Evolutionary conservation across 2,797 vertebrate genomes (phyloP), one percentile per base, ranked within the genome.

Genomic region (Catostomus latipinnis): DNA sequence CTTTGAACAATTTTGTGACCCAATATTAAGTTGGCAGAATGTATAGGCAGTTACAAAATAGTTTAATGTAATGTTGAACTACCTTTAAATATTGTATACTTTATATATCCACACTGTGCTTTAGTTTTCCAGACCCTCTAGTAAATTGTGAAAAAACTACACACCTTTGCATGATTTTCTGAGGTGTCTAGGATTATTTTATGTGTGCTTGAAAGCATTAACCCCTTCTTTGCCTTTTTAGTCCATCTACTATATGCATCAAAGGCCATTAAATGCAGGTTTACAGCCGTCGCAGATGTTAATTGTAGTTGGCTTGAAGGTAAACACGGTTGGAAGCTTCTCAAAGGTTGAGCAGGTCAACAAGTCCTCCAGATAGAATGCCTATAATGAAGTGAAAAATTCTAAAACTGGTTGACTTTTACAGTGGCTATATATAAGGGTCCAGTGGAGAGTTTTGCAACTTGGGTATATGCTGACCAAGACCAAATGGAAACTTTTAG

Each of bases 171-270:
- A 13, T 67, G 63, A 73, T 71, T 81, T 34, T 75, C 13, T 63
- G 2, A 71, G 74, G 80, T 71, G 80, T 71, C 80, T 71, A 5
- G 46, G 72, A 75, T 54, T 68, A 46, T 72, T 58, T 72, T 12
- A 63, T 72, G 69, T 48, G 11, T 66, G 60, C 16, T 57, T 66
- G 7, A 72, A 71, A 72, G 61, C 45, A 67, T 14, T 80, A 43
- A 73, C 45, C 45, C 58, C 49, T 58, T 61, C 46, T 68, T 54
- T 70, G 22, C 34, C 8, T 72, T 61, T 61, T 46, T 56, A 60
- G 22, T 58, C 63, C 48, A 69, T 71, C 60, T 77, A 52, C 49
- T 73, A 71, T 50, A 73, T 70, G 18, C 50, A 34, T 65, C 53
- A 18, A 46, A 66, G 52, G 54, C 53, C 61, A 70, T 60, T 52